Conservation (phyloP, 1,140 invertebrate genomes). For the Colletes gigas region DNA sequence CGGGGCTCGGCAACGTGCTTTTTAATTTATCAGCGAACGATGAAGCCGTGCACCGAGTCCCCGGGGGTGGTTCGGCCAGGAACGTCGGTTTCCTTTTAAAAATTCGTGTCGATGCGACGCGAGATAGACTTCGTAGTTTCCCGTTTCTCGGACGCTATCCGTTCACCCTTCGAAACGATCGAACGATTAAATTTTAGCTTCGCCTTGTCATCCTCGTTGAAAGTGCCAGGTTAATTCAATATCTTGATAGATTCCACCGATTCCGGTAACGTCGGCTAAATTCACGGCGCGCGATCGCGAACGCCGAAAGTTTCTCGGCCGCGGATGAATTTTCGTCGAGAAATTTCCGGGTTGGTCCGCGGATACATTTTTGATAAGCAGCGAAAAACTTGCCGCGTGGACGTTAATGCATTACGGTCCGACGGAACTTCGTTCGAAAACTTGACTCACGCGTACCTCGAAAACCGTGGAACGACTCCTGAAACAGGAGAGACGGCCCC, state of each 20-base stretch:
- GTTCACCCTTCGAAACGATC: background rate
- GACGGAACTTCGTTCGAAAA: conserved; percentile 17
- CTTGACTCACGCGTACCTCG: background rate
- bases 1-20: conserved; percentile 18
- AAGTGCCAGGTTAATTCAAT: conserved; percentile 8
- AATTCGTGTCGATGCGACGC: conserved; percentile 36
- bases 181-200: too few relatives aligned
- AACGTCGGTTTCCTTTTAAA: background rate
- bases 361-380: conserved; percentile 7
- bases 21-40: conserved; percentile 59
- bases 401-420: conserved; percentile 10
- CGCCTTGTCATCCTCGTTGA: background rate
- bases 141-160: conserved; percentile 4
- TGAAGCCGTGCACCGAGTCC: background rate
- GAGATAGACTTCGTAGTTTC: conserved; percentile 4
- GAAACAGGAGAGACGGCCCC: background rate
- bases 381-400: background rate
- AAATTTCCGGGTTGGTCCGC: background rate
- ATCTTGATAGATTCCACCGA: background rate
- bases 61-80: background rate
- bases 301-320: background rate
- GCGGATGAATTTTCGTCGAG: background rate
- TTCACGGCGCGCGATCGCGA: background rate
- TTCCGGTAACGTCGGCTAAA: background rate
- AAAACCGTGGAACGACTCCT: background rate